Evolutionary conservation across 2,113 vertebrate genomes (phyloP).

Genomic region (human (Homo sapiens)): GRCh38 chr1:214026501-214027000

Average conservation of each 20-base stretch:
- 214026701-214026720: neutral
- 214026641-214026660: neutral
- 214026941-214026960: constrained; percentile 14
- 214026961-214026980: neutral
- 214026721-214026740: neutral
- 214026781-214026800: accelerated
- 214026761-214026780: neutral
- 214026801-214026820: no score
- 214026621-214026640: neutral
- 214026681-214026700: neutral
- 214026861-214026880: neutral
- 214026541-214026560: neutral
- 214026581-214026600: neutral
- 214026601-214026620: neutral
- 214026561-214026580: neutral
- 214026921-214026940: neutral
- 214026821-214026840: neutral
- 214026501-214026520: neutral
- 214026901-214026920: neutral
- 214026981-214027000: neutral
- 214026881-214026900: neutral
- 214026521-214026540: neutral
- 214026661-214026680: neutral
- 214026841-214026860: neutral
- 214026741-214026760: neutral